Evolutionary conservation across 2,113 vertebrate genomes (phyloP).

Genomic region (Heloderma charlesbogerti): DNA sequence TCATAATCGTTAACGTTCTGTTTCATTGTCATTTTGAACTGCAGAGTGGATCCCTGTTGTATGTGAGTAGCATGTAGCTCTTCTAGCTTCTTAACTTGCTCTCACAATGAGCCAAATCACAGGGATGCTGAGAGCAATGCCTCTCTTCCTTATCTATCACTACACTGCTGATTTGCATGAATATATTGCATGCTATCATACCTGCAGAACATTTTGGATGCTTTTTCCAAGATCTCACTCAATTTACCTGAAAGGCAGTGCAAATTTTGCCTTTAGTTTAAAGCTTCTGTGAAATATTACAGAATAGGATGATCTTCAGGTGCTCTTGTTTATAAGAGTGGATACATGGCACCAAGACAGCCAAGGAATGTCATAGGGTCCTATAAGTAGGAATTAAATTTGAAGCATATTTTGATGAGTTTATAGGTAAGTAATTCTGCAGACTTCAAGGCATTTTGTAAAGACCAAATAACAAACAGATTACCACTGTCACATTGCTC

Average conservation of each 20-base stretch:
- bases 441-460: neutral
- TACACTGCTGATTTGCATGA: conserved; percentile 64
- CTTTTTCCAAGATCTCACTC: conserved; percentile 64
- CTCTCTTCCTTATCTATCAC: conserved; percentile 21
- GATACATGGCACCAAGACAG: neutral
- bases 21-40: conserved; percentile 74
- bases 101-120: neutral
- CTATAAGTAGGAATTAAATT: conserved; percentile 3
- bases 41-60: conserved; percentile 85
- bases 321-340: neutral
- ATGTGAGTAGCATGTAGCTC: conserved; percentile 85
- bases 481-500: neutral
- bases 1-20: conserved; percentile 71
- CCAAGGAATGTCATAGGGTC: neutral
- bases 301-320: rapidly evolving
- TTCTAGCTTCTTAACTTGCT: conserved; percentile 37
- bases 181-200: conserved; percentile 71
- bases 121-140: conserved; percentile 43
- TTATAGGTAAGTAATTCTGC: neutral
- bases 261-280: neutral
- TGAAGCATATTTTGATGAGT: neutral
- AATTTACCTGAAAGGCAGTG: rapidly evolving
- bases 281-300: neutral
- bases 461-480: neutral
- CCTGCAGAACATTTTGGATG: neutral